Conservation (phyloP, 1,140 invertebrate species). For the Drosophila nannoptera region DNA sequence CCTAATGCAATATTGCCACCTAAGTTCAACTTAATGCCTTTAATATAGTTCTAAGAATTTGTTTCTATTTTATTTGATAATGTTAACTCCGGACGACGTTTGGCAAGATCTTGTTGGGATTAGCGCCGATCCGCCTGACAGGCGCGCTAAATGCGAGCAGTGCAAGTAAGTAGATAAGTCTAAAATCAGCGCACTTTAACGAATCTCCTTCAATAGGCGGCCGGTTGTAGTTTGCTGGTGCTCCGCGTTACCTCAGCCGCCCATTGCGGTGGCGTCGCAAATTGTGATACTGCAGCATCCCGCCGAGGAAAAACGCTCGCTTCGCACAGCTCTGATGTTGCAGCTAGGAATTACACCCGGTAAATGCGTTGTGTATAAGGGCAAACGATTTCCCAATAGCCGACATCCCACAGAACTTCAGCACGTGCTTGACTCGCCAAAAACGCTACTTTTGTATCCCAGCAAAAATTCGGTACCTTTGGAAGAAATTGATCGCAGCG, state of each 20-base stretch:
- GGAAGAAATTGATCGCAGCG: conserved; percentile 79
- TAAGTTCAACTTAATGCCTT: conserved; percentile 7
- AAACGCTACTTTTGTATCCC: conserved; percentile 91
- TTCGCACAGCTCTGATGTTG: conserved; percentile 94
- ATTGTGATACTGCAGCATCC: conserved; percentile 94
- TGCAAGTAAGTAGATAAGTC: conserved; percentile 83
- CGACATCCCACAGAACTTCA: conserved; percentile 84
- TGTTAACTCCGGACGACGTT: conserved; percentile 49
- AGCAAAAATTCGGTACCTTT: conserved; percentile 83
- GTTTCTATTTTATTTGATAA: conserved; percentile 48
- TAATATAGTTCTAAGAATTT: conserved; percentile 23
- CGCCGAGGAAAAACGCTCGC: conserved; percentile 92
- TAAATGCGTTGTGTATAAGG: conserved; percentile 89
- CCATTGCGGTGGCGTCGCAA: conserved; percentile 83
- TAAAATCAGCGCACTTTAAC: neutral
- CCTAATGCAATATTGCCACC: neutral
- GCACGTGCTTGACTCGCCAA: conserved; percentile 84
- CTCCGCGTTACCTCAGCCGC: conserved; percentile 85
- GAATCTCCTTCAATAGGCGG: conserved; percentile 82
- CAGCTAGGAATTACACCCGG: conserved; percentile 85
- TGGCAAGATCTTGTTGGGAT: conserved; percentile 84
- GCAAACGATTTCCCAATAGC: conserved; percentile 88
- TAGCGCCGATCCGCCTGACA: conserved; percentile 85
- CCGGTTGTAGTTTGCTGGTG: conserved; percentile 95
- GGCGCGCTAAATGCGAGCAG: conserved; percentile 84